Evolutionary conservation across 2,797 vertebrate genomes (phyloP).

Genomic region (Aulostomus chinensis): DNA sequence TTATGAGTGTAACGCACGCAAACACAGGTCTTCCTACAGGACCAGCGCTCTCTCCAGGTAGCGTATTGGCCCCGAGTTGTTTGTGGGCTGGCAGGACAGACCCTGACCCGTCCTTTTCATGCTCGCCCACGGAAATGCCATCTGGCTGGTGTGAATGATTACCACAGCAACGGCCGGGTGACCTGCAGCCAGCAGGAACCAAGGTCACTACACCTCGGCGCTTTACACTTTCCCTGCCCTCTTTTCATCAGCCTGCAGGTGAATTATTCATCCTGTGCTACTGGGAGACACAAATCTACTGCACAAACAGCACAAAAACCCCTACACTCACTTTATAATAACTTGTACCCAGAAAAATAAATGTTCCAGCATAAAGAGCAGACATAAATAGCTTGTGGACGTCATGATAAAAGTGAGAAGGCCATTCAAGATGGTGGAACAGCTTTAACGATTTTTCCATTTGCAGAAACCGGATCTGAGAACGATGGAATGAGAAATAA

Average conservation of each 20-base stretch:
- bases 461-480: constrained; percentile 24
- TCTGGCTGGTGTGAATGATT: constrained; percentile 88
- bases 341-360: constrained; percentile 52
- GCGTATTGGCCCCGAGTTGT: constrained; percentile 68
- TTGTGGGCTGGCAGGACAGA: constrained; percentile 78
- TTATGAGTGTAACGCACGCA: neutral
- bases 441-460: constrained; percentile 39
- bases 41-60: constrained; percentile 47
- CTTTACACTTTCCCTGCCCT: constrained; percentile 74
- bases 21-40: constrained; percentile 13
- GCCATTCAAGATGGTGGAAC: constrained; percentile 6
- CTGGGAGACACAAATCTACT: constrained; percentile 47
- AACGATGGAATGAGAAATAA: constrained; percentile 49
- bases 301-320: constrained; percentile 37
- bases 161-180: constrained; percentile 80
- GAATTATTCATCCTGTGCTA: constrained; percentile 75
- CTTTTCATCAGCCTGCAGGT: constrained; percentile 75
- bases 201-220: constrained; percentile 82
- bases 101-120: constrained; percentile 84
- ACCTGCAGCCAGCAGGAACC: constrained; percentile 82
- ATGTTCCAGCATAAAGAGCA: constrained; percentile 29
- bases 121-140: constrained; percentile 84
- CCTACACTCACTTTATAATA: constrained; percentile 53
- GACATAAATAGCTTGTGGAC: constrained; percentile 29
- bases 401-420: constrained; percentile 4